Conservation (phyloP, 2,888 invertebrate species). For the Mamestra brassicae region DNA sequence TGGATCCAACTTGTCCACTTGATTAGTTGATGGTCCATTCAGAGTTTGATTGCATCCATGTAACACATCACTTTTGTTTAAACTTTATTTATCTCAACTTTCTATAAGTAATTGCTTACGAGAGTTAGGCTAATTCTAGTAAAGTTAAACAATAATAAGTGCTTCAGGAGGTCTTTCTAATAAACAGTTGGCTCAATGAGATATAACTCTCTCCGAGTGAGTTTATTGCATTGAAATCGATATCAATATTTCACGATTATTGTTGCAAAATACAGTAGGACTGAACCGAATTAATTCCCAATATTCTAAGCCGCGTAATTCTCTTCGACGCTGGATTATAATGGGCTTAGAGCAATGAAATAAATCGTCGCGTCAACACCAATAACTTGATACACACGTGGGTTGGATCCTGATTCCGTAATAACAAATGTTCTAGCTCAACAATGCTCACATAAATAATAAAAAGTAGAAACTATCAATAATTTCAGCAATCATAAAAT, state of each 20-base stretch:
- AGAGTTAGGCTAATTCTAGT: constrained; percentile 46
- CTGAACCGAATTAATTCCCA: constrained; percentile 52
- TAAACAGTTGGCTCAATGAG: constrained; percentile 45
- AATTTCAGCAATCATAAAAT: neutral
- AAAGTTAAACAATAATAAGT: constrained; percentile 44
- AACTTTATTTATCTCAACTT: constrained; percentile 64
- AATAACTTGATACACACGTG: constrained; percentile 73
- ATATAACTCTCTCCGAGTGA: constrained; percentile 48
- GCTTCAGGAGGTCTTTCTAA: constrained; percentile 23
- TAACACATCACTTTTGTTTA: constrained; percentile 61
- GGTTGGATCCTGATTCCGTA: constrained; percentile 68
- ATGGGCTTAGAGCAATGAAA: constrained; percentile 77
- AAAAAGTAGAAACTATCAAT: constrained; percentile 22
- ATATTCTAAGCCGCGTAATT: constrained; percentile 69
- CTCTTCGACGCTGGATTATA: constrained; percentile 67
- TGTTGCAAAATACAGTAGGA: constrained; percentile 57
- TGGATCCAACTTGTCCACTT: constrained; percentile 69
- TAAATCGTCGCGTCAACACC: constrained; percentile 72
- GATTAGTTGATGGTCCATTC: constrained; percentile 79
- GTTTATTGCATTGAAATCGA: constrained; percentile 42
- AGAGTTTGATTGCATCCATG: constrained; percentile 69
- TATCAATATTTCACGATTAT: constrained; percentile 57
- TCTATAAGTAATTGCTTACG: constrained; percentile 51
- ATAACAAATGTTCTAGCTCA: constrained; percentile 73
- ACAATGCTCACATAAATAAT: constrained; percentile 39